phyloP scores from a whole-genome alignment of 1,140 invertebrate species.

The Stratiolaelaps scimitus region DNA sequence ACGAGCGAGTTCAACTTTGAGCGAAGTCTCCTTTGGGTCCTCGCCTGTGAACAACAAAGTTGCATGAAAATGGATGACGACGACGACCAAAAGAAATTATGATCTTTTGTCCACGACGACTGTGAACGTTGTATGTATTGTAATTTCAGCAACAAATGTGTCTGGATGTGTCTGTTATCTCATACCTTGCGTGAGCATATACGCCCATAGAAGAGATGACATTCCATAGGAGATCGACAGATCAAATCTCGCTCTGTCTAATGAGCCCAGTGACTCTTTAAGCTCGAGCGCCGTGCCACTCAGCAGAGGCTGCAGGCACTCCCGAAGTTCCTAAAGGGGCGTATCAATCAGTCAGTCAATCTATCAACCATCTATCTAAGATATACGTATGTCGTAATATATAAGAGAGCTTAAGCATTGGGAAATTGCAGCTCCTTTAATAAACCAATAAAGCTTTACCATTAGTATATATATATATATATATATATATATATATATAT shows the following conservation, averaged over 20 bases:
- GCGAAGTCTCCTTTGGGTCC: constrained; percentile 13
- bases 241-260: constrained; percentile 3
- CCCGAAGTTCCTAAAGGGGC: background rate
- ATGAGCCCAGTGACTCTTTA: background rate
- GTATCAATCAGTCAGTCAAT: too few relatives aligned
- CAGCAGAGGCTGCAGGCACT: background rate
- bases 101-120: too few relatives aligned
- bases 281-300: background rate
- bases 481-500: too few relatives aligned
- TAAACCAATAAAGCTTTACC: too few relatives aligned
- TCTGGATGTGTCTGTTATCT: background rate
- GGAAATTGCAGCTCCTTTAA: too few relatives aligned
- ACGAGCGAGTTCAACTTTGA: constrained; percentile 7
- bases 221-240: constrained; percentile 15
- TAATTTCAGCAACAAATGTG: background rate
- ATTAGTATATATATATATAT: too few relatives aligned
- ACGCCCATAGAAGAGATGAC: constrained; percentile 17
- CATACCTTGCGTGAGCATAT: constrained; percentile 10
- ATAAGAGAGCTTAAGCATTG: too few relatives aligned
- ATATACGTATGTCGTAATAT: too few relatives aligned
- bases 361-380: too few relatives aligned
- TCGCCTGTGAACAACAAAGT: constrained; percentile 1
- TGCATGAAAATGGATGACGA: too few relatives aligned
- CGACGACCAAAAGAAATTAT: too few relatives aligned
- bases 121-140: too few relatives aligned